Base-by-base conservation (phyloP, 2,113 vertebrate genomes). In the Chrysochloris asiatica region DNA sequence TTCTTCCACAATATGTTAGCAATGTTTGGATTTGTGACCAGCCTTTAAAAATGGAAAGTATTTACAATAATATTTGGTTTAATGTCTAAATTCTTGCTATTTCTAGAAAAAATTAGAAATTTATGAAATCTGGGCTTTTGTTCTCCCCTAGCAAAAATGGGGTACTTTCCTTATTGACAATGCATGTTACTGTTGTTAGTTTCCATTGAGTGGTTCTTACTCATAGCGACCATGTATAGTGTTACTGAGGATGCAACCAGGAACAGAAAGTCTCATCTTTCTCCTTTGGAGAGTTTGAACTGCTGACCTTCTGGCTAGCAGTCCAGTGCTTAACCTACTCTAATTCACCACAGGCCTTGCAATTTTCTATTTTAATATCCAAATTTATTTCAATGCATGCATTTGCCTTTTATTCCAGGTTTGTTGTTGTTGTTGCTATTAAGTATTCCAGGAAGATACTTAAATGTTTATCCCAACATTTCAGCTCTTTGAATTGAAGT, bases 401-500 rank as follows among this genome's bases (percentile, higher is more conserved):
- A 4, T 83, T 84, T 83, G 43, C 24, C 50, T 92, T 87, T 33
- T 50, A 30, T 87, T 85, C 22, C 45, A 83, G n/a, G n/a, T n/a
- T n/a, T n/a, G n/a, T n/a, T n/a, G n/a, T n/a, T n/a, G n/a, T n/a
- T n/a, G n/a, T n/a, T n/a, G n/a, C n/a, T n/a, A 33, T 11, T 63
- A 26, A 43, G 14, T 65, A n/a, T n/a, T n/a, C n/a, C n/a, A n/a
- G n/a, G n/a, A n/a, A 89, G 88, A 83, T 14, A 71, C 17, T 30
- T 6, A 6, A 63, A 6, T 52, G 56, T 87, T 56, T 86, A 6
- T 80, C 10, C 45, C 76, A 72, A 83, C 41, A 65, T 77, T 89
- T 86, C 38, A 92, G 26, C n/a, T 8, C 38, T 88, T 85, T 82
- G 41, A 73, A 79, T 28, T 83, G 28, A 93, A 85, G 59, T 83